Conservation (phyloP, 2,113 vertebrate species). For the Alligator sinensis region DNA sequence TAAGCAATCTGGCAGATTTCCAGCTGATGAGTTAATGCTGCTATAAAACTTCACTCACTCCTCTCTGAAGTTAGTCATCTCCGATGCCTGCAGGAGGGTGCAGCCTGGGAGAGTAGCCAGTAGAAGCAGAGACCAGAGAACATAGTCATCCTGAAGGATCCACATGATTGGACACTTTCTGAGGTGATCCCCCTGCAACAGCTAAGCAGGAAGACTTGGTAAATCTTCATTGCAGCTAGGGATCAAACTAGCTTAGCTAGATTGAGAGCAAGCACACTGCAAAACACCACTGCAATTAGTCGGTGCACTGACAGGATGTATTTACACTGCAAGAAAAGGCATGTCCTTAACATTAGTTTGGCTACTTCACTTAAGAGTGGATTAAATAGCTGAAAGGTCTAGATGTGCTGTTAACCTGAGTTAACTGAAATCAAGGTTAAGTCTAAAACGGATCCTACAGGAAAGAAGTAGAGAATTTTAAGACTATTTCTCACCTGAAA, state of each 20-base stretch:
- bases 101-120: conserved; percentile 62
- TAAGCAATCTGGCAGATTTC: conserved; percentile 65
- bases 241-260: background rate
- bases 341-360: too few relatives aligned
- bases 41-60: conserved; percentile 40
- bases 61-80: conserved; percentile 67
- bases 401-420: too few relatives aligned
- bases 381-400: too few relatives aligned
- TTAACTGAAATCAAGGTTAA: background rate
- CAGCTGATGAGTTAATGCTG: conserved; percentile 73
- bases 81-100: conserved; percentile 62
- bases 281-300: too few relatives aligned
- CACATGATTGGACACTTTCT: background rate
- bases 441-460: background rate
- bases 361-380: too few relatives aligned
- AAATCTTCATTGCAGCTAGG: accelerated
- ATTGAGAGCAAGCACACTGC: background rate
- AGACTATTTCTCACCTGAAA: background rate
- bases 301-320: too few relatives aligned
- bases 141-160: conserved; percentile 43
- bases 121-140: conserved; percentile 38
- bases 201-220: background rate
- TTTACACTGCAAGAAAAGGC: too few relatives aligned
- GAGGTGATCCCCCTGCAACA: conserved; percentile 7
- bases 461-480: background rate